phyloP scores from a whole-genome alignment of 2,888 invertebrate genomes.

The Callinectes sapidus region DNA sequence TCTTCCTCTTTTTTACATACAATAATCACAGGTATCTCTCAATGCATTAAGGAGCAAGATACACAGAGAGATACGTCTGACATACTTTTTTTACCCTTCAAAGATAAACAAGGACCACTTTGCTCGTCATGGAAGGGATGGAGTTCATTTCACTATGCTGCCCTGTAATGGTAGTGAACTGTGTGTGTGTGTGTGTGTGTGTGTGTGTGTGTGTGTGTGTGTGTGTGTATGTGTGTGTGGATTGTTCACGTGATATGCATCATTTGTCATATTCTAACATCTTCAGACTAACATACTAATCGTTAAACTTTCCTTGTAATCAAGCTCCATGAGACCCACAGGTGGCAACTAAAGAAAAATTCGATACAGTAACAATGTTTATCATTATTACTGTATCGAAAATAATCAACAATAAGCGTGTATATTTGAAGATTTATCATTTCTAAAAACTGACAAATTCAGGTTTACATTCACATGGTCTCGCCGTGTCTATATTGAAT shows the following conservation, averaged over 20 bases:
- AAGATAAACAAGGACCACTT: neutral
- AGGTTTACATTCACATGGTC: neutral
- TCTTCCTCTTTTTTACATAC: neutral
- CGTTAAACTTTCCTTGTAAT: neutral
- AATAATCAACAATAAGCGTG: neutral
- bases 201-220: conserved; percentile 30
- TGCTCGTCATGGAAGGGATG: neutral
- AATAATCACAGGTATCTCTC: neutral
- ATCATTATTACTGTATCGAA: neutral
- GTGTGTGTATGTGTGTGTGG: conserved; percentile 22
- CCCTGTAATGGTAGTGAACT: neutral
- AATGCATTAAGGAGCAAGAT: neutral
- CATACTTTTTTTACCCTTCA: neutral
- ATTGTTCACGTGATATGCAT: neutral
- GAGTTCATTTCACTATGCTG: neutral
- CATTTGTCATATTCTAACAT: neutral
- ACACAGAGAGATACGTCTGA: neutral
- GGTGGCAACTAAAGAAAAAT: neutral
- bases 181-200: conserved; percentile 13
- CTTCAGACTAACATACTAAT: neutral
- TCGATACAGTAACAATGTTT: neutral
- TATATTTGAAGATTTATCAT: neutral
- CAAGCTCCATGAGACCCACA: neutral
- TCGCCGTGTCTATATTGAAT: neutral
- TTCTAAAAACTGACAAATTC: neutral